Base-by-base conservation (phyloP, 2,888 invertebrate species). In the Polymixis lichenea region DNA sequence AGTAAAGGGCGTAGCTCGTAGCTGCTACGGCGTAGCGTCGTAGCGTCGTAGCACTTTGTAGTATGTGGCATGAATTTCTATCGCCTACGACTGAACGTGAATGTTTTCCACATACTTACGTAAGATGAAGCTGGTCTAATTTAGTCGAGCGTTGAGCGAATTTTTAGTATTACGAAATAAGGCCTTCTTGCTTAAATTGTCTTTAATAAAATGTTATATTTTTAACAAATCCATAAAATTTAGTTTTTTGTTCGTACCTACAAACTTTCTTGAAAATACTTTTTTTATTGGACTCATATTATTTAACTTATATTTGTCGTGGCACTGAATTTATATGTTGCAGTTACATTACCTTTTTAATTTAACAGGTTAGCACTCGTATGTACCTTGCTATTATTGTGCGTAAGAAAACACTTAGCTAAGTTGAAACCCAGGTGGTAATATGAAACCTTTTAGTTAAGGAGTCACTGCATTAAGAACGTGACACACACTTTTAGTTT, bases 21-120 rank as follows among this genome's bases (percentile, higher is more conserved):
- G 78, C 25, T 65, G 85, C 85, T 88, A 88, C 85, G 88, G 56
- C 78, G 89, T 86, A 78, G 67, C 43, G 43, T 9, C 43, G 43
- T 43, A 78, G 66, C 43, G n/a, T 64, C 83, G 83, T 82, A 88
- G 75, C 77, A 72, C 58, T 46, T 49, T 56, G 79, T 76, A 76
- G 71, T 62, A 77, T 78, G 77, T 66, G 75, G 83, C 75, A 60
- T 70, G 72, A 78, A 76, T 77, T 77, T 78, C 15, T 76, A 72
- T 78, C 51, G 65, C 1, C 51, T 62, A 51, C 58, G 55, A 60
- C 8, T 15, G 46, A 28, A 81, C 68, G 77, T 64, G 62, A 75
- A 78, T 49, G 83, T 55, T 64, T 85, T 69, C 13, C 46, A 75
- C 25, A 58, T 75, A 81, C 66, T 75, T 67, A 51, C n/a, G 43